Evolutionary conservation across 2,797 vertebrate species (phyloP).

Genomic region (Phalloptychus januarius): DNA sequence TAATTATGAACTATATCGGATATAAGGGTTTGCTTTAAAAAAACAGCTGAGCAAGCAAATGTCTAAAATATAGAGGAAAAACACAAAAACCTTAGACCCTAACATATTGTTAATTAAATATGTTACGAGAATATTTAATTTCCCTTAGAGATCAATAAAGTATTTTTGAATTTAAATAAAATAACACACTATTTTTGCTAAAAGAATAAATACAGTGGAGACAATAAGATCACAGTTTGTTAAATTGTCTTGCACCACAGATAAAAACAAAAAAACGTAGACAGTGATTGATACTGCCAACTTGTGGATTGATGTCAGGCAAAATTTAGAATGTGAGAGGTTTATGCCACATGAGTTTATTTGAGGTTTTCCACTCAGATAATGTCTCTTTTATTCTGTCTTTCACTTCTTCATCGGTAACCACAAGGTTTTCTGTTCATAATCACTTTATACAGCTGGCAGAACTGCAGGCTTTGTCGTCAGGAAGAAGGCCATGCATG

Average conservation of each 20-base stretch:
- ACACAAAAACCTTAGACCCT: neutral
- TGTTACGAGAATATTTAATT: too few species aligned
- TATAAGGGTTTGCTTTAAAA: too few species aligned
- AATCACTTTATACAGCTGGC: conserved; percentile 59
- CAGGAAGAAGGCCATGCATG: conserved; percentile 38
- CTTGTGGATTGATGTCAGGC: neutral
- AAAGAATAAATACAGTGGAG: neutral
- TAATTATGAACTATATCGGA: neutral
- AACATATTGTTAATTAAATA: neutral
- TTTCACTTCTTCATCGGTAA: conserved; percentile 22
- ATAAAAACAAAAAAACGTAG: neutral
- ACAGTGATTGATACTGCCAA: neutral
- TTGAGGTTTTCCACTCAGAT: neutral
- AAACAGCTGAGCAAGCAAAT: neutral
- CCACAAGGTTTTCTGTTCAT: conserved; percentile 50
- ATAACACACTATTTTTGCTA: neutral
- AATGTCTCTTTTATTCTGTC: neutral
- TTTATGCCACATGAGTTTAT: neutral
- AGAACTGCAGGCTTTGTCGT: conserved; percentile 40
- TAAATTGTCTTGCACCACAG: neutral
- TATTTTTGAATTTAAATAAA: too few species aligned
- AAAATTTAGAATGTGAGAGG: neutral
- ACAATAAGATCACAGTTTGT: neutral
- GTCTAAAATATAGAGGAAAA: neutral
- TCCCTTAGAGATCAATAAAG: too few species aligned